Conservation (phyloP, 2,888 invertebrate genomes). For the Amitus sp. region DNA sequence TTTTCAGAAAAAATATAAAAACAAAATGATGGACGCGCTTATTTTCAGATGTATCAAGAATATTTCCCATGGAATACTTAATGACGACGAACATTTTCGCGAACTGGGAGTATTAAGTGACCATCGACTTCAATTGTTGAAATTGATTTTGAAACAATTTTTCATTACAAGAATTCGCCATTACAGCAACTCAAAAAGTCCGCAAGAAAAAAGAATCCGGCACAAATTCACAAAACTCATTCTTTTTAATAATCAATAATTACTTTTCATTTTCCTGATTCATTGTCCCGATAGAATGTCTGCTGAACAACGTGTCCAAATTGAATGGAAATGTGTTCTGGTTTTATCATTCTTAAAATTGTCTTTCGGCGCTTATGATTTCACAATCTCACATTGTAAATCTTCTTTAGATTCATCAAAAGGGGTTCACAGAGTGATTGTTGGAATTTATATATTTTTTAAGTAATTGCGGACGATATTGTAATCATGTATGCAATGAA, state of each 20-base stretch:
- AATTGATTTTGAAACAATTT: background rate
- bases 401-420: too few relatives aligned
- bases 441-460: too few relatives aligned
- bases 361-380: too few relatives aligned
- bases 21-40: background rate
- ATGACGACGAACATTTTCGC: background rate
- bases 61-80: background rate
- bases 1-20: background rate
- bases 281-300: too few relatives aligned
- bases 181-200: background rate
- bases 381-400: too few relatives aligned
- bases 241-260: slow-evolving; percentile 5
- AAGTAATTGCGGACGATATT: too few relatives aligned
- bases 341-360: too few relatives aligned
- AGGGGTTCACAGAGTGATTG: too few relatives aligned
- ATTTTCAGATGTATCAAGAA: background rate
- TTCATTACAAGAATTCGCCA: background rate
- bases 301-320: too few relatives aligned
- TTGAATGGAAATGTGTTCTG: too few relatives aligned
- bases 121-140: background rate
- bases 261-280: background rate
- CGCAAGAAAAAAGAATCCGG: background rate
- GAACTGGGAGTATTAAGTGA: slow-evolving; percentile 4
- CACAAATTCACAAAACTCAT: slow-evolving; percentile 3
- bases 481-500: too few relatives aligned